Evolutionary conservation across 2,888 invertebrate genomes (phyloP), one percentile per base, ranked within the genome.

Genomic region (Meta bourneti): DNA sequence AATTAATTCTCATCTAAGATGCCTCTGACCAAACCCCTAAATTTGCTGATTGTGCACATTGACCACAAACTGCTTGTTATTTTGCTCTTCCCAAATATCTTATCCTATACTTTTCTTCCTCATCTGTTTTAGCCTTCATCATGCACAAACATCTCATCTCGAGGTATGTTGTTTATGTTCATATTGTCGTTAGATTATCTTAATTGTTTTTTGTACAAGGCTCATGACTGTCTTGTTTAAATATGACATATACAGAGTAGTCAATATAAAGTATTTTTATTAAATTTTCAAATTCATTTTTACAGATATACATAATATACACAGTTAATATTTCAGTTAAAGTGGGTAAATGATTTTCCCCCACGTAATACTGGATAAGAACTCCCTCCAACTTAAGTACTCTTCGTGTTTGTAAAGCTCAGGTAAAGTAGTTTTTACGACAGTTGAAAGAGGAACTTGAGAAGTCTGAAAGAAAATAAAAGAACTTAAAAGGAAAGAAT

Each of bases 321-420:
- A 34, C 34, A 34, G 1, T 34, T 34, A 34, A 34, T 34, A 34
- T 1, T 34, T 34, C 34, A 34, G 34, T 93, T 89, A 94, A 48
- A 93, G 77, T 13, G 95, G 95, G 93, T 95, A 95, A n/a, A 95
- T 94, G n/a, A 95, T 94, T 93, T 95, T 94, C 0, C 95, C 95
- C 94, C 94, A 95, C 95, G 51, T 95, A 95, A 78, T 94, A 93
- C 89, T 87, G 20, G 71, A 89, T 34, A 93, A 79, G 34, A 92
- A 87, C 11, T 84, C 81, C 81, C 86, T 83, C 90, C 87, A 93
- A 8, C 88, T 52, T 19, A 88, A 16, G 69, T 74, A 61, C 52
- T 88, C 80, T 7, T 88, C 74, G 52, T 72, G 69, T 52, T 79
- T 88, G 52, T 84, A 20, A 34, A 88, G 48, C n/a, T 79, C 79